Evolutionary conservation across 2,113 vertebrate species (phyloP), one percentile per base, ranked within the genome.

Genomic region (Suncus etruscus): DNA sequence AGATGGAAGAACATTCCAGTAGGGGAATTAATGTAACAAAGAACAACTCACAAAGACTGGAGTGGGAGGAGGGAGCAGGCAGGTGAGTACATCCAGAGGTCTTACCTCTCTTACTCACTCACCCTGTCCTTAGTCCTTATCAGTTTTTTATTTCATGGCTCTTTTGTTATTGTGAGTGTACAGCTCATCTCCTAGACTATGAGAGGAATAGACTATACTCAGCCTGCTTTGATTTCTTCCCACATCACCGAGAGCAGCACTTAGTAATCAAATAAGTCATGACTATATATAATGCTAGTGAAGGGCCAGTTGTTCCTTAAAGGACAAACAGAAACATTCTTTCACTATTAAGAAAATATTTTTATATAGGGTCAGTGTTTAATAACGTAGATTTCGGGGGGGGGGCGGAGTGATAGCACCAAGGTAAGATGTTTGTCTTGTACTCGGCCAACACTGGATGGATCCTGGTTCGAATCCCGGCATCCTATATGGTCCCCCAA

Each of bases 321-420:
- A 93, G 68, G 48, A 12, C 84, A 91, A 54, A 76, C 6, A 86
- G 66, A 87, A 69, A 73, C 92, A 82, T 66, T 32, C 5, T 27
- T 4, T 83, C 20, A 74, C 16, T 15, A 73, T 63, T 39, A 86
- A 94, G 14, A 51, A 81, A 51, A 39, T 1, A 48, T 78, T 51
- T 8, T 54, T 48, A 83, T n/a, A 11, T 32, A 65, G 84, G 47
- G 5, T 72, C 32, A 63, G 3, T 86, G 66, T 51, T 84, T 65
- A 81, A 70, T 50, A 65, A 91, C 14, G 69, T 84, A 73, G 6
- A 79, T 83, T 81, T 31, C 82, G 48, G 39, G 39, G 39, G 39
- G 5, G 39, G 39, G 39, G 3, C 39, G 39, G 39, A 39, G 39
- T 5, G 39, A 39, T 39, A 39, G 39, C 39, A 39, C 39, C 3